phyloP scores from a whole-genome alignment of 2,113 vertebrate genomes.

The Carlito syrichta region DNA sequence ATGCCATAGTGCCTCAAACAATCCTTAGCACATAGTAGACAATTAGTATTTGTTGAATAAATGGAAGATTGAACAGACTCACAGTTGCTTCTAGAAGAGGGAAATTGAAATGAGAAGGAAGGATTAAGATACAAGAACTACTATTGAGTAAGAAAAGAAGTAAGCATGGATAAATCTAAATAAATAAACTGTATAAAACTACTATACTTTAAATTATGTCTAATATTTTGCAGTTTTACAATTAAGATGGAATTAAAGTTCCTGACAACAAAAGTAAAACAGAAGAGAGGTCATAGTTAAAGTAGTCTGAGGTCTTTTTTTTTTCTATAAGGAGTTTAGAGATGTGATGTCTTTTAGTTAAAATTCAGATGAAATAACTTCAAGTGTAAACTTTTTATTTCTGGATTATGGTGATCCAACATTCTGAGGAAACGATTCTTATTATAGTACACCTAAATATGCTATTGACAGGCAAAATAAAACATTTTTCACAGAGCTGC shows the following conservation, averaged over 20 bases:
- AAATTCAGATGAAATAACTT: background rate
- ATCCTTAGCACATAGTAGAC: background rate
- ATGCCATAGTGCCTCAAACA: background rate
- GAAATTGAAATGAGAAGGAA: background rate
- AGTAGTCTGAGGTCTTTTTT: background rate
- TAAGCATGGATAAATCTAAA: background rate
- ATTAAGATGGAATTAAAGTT: background rate
- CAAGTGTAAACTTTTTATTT: background rate
- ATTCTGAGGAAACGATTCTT: background rate
- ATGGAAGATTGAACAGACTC: background rate
- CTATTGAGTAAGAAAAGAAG: background rate
- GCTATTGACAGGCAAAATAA: background rate
- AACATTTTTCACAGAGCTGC: background rate
- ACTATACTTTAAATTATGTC: background rate
- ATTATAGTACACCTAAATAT: background rate
- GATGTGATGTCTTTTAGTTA: background rate
- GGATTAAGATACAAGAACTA: background rate
- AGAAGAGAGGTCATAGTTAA: background rate
- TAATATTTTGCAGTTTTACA: background rate
- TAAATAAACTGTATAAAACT: background rate
- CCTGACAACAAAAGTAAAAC: background rate
- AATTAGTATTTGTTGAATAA: background rate
- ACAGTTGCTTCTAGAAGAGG: background rate
- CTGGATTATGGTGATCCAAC: background rate
- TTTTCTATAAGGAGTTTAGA: background rate